These are phyloP conservation scores for Creontiades dilutus DNA, from an alignment of 2,888 invertebrate genomes.

Conservation along the genomic window DNA sequence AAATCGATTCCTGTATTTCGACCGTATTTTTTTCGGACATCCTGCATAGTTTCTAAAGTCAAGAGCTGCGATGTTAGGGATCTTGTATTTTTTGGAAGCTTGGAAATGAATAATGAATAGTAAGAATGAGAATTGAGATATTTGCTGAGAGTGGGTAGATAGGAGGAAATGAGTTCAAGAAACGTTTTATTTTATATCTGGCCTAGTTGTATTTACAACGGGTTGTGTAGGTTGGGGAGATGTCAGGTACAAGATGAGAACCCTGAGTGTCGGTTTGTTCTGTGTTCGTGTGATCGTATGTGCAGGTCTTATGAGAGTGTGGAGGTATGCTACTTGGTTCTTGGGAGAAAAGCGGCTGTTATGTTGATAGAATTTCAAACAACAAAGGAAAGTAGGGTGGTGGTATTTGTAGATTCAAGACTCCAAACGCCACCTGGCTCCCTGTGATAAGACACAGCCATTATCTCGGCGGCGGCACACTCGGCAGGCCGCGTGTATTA, in stretches of 20 bases:
- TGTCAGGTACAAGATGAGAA: not conserved
- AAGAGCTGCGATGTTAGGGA: too few species aligned
- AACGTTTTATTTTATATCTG: not conserved
- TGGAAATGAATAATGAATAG: too few species aligned
- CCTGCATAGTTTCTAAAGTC: too few species aligned
- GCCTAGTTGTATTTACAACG: not conserved
- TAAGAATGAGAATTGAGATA: not conserved
- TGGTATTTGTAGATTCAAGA: slow-evolving; percentile 68
- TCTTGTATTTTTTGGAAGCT: too few species aligned
- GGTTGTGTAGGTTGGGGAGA: too few species aligned
- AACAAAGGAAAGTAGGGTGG: slow-evolving; percentile 62
- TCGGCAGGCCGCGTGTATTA: slow-evolving; percentile 48
- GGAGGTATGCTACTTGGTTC: not conserved
- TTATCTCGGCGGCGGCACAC: slow-evolving; percentile 59
- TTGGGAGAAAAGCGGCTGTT: slow-evolving; percentile 53
- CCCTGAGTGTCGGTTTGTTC: not conserved
- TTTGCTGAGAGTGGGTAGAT: not conserved
- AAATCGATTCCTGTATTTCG: too few species aligned
- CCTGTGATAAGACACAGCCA: slow-evolving; percentile 64
- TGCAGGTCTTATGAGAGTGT: too few species aligned
- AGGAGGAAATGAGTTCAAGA: not conserved
- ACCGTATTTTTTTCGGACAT: too few species aligned
- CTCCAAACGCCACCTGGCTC: slow-evolving; percentile 59
- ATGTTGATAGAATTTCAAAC: slow-evolving; percentile 67
- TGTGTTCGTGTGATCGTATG: not conserved